These are phyloP conservation scores for Hypotaenidia okinawae DNA, from an alignment of 2,797 vertebrate species.

Conservation along the genomic window DNA sequence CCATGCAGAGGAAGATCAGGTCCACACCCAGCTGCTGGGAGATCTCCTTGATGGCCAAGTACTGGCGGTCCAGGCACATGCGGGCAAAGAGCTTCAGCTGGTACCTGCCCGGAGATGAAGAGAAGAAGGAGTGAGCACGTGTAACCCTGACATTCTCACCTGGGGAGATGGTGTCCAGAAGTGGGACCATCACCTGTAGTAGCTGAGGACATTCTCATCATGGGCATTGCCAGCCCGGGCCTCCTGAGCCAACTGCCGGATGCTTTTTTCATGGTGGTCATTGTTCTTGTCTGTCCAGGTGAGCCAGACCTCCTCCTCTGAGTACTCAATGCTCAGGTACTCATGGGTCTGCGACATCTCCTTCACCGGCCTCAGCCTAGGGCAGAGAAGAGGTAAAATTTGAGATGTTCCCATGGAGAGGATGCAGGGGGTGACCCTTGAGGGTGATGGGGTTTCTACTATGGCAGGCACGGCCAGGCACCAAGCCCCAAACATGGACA, in stretches of 20 bases:
- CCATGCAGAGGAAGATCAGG: conserved; percentile 98
- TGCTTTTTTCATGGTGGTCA: conserved; percentile 90
- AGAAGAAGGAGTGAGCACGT: neutral
- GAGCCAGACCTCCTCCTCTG: conserved; percentile 95
- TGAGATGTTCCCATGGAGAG: fast-evolving
- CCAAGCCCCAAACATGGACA: fast-evolving
- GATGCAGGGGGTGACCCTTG: fast-evolving
- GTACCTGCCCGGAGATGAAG: conserved; percentile 79
- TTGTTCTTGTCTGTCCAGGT: conserved; percentile 92
- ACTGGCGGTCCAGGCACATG: conserved; percentile 98
- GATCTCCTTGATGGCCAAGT: conserved; percentile 96
- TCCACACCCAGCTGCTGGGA: conserved; percentile 96
- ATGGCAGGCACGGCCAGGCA: neutral
- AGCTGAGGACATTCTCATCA: conserved; percentile 93
- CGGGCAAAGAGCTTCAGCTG: conserved; percentile 97
- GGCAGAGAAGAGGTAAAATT: neutral
- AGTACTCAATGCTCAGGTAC: conserved; percentile 90
- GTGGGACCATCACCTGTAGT: conserved; percentile 85
- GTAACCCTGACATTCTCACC: neutral
- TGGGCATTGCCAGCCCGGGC: conserved; percentile 92
- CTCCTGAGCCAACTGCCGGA: conserved; percentile 93
- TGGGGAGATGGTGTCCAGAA: neutral
- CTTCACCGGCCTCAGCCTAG: conserved; percentile 88
- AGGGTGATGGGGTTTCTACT: fast-evolving
- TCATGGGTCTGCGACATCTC: conserved; percentile 83